Percentiles rank a stretch among this genome's conserved stretches.
Conservation (phyloP, 2,113 vertebrate genomes). For the Struthidea cinerea region DNA sequence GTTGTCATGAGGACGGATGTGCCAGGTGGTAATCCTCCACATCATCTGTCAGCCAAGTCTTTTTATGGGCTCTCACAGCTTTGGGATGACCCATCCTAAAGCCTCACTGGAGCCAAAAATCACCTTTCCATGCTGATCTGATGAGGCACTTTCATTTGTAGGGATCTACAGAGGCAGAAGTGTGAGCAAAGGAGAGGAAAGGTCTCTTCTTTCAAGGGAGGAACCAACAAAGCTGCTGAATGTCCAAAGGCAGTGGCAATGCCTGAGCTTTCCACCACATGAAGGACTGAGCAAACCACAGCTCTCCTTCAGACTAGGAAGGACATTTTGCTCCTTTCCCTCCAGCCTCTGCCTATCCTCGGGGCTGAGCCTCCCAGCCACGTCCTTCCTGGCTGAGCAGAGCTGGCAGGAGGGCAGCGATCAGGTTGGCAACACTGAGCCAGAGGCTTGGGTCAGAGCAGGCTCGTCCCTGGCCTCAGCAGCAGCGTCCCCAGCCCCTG, state of each 20-base stretch:
- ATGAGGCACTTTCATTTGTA: neutral
- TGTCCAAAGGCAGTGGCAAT: accelerated
- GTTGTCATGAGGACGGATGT: neutral
- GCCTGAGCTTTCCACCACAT: neutral
- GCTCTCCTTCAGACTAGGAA: neutral
- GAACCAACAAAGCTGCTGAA: neutral
- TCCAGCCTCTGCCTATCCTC: neutral
- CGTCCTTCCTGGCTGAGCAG: neutral
- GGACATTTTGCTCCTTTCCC: neutral
- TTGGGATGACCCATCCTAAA: neutral
- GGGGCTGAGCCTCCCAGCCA: neutral
- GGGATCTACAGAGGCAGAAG: neutral
- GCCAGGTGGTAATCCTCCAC: neutral
- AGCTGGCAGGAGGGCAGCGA: neutral
- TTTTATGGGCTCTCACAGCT: neutral
- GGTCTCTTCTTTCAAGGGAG: neutral
- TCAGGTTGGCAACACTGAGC: neutral
- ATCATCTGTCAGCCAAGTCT: neutral
- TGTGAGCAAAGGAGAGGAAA: neutral
- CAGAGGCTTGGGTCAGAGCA: neutral
- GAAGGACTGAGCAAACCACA: neutral
- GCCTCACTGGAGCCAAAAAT: neutral
- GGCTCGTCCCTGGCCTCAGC: neutral
- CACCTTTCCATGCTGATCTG: neutral
- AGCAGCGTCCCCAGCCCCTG: neutral